A percentile compares a stretch with the other conserved stretches of the same genome.
Evolutionary conservation across 2,113 vertebrate genomes (phyloP).

Genomic region (Cathartes aura): DNA sequence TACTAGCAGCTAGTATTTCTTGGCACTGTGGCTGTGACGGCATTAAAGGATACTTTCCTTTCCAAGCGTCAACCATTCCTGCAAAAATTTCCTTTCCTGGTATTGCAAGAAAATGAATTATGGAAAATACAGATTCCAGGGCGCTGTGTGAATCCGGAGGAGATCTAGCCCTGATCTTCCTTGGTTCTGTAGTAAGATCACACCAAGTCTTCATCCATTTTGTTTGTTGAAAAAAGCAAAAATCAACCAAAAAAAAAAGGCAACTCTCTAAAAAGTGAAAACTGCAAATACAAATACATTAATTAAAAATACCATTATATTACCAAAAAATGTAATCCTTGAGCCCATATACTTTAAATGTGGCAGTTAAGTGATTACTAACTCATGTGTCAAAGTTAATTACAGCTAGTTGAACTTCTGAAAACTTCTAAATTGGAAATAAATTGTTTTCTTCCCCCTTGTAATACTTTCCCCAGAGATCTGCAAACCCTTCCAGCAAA

Average conservation of each 20-base stretch:
- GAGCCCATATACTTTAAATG: background rate
- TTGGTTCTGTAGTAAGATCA: background rate
- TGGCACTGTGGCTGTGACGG: background rate
- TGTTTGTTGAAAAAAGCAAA: background rate
- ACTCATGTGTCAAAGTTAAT: background rate
- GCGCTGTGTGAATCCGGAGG: accelerated
- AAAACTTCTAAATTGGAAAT: background rate
- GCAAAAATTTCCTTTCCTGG: background rate
- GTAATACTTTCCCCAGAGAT: background rate
- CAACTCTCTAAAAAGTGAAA: background rate
- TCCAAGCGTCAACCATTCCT: background rate
- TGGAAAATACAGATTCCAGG: background rate
- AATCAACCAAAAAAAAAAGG: background rate
- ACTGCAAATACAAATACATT: background rate
- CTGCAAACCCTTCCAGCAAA: background rate
- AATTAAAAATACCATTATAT: background rate
- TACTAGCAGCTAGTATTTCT: background rate
- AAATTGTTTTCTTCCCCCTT: background rate
- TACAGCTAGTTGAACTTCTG: background rate
- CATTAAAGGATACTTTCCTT: background rate
- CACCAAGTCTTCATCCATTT: background rate
- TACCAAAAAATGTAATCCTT: background rate
- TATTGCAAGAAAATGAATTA: background rate
- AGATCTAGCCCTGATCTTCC: background rate
- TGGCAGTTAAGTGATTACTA: background rate